Conservation (phyloP, 2,797 vertebrate genomes). For the Mormyrus hasselquistii region DNA sequence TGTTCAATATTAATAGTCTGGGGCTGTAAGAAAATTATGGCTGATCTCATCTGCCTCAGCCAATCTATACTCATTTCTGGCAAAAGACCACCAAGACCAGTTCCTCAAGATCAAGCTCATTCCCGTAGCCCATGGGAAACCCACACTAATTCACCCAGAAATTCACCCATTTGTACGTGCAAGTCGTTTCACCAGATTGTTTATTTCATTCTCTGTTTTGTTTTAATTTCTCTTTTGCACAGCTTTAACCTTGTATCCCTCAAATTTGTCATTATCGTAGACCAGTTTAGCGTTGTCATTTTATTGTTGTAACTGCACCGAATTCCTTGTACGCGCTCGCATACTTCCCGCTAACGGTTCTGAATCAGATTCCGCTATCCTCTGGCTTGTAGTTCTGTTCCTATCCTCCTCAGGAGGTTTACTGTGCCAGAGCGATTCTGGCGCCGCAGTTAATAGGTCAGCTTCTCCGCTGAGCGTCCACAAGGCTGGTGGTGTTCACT, state of each 20-base stretch:
- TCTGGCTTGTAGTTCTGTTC: neutral
- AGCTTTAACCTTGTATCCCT: neutral
- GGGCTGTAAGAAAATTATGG: neutral
- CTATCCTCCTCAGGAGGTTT: neutral
- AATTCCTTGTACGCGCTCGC: neutral
- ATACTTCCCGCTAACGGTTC: neutral
- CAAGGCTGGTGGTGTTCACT: neutral
- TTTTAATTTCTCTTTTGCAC: neutral
- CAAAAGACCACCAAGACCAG: neutral
- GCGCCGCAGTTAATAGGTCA: neutral
- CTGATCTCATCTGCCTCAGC: neutral
- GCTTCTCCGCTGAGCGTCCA: neutral
- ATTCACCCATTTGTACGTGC: neutral
- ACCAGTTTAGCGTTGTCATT: neutral
- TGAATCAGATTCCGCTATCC: neutral
- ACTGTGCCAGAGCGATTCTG: neutral
- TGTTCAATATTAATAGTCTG: neutral
- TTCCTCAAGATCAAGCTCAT: neutral
- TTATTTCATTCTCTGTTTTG: neutral
- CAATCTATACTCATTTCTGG: neutral
- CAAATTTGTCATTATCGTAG: neutral
- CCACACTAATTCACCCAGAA: neutral
- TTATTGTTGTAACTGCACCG: neutral
- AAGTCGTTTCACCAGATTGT: neutral
- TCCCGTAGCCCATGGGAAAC: neutral